Evolutionary conservation across 2,888 invertebrate genomes (phyloP).

Genomic region (Dasysyrphus albostriatus): DNA sequence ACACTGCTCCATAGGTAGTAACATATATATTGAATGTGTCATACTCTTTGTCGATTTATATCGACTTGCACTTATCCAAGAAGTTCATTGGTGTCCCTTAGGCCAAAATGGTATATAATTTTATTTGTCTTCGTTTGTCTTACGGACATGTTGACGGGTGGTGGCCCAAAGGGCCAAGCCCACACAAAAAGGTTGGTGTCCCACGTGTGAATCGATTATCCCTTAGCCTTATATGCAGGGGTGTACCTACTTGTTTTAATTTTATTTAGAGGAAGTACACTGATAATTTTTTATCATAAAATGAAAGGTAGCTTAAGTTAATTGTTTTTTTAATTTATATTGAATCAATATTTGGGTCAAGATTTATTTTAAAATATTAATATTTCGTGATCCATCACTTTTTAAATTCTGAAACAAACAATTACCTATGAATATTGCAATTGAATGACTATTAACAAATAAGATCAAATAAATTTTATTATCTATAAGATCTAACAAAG

Average conservation of each 20-base stretch:
- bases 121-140: conserved; percentile 52
- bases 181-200: conserved; percentile 42
- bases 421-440: no score
- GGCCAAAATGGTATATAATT: conserved; percentile 55
- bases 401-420: no score
- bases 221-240: conserved; percentile 18
- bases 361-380: no score
- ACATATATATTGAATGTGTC: conserved; percentile 1
- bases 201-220: conserved; percentile 66
- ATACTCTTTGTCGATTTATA: not conserved
- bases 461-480: no score
- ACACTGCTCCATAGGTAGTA: no score
- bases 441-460: no score
- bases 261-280: not conserved
- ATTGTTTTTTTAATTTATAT: no score
- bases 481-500: no score
- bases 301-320: no score
- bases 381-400: no score
- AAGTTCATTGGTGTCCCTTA: conserved; percentile 57
- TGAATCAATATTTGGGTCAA: no score
- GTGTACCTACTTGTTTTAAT: not conserved
- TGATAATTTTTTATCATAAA: no score
- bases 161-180: conserved; percentile 26
- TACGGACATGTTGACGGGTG: conserved; percentile 59
- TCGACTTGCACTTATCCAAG: conserved; percentile 3